phyloP scores from a whole-genome alignment of 2,113 vertebrate genomes.

The Corythornis madagascariensis region DNA sequence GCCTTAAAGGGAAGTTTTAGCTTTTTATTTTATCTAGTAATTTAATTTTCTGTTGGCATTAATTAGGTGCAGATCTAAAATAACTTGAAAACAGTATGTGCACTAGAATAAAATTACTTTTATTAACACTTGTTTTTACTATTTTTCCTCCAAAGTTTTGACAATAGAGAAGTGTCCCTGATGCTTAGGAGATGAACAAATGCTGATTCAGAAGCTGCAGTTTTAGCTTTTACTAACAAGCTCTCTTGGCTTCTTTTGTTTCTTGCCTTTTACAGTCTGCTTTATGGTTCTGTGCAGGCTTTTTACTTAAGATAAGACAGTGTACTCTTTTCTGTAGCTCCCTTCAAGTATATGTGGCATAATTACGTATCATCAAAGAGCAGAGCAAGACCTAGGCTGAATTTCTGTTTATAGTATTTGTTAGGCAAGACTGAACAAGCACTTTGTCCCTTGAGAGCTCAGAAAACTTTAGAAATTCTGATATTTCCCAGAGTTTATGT shows the following conservation, averaged over 20 bases:
- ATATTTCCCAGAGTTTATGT: not conserved
- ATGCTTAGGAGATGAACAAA: not conserved
- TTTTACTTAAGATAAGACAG: not conserved
- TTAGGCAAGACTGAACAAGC: not conserved
- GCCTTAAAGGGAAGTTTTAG: not conserved
- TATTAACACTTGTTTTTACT: not conserved
- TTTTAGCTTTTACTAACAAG: not conserved
- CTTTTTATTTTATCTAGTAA: not conserved
- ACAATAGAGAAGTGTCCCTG: not conserved
- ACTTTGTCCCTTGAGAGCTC: not conserved
- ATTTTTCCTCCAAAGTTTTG: not conserved
- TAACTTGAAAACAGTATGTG: not conserved
- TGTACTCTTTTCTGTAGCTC: not conserved
- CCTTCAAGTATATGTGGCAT: not conserved
- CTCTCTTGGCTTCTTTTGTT: not conserved
- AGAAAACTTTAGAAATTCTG: not conserved
- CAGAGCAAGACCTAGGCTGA: not conserved
- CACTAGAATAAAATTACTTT: not conserved
- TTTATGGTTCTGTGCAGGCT: not conserved
- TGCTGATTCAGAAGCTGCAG: not conserved
- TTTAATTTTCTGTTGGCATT: not conserved
- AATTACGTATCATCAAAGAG: not conserved
- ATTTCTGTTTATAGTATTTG: not conserved
- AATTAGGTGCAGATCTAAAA: not conserved
- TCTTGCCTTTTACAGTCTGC: not conserved